Evolutionary conservation across 2,797 vertebrate species (phyloP).

Genomic region (Poeciliopsis presidionis): DNA sequence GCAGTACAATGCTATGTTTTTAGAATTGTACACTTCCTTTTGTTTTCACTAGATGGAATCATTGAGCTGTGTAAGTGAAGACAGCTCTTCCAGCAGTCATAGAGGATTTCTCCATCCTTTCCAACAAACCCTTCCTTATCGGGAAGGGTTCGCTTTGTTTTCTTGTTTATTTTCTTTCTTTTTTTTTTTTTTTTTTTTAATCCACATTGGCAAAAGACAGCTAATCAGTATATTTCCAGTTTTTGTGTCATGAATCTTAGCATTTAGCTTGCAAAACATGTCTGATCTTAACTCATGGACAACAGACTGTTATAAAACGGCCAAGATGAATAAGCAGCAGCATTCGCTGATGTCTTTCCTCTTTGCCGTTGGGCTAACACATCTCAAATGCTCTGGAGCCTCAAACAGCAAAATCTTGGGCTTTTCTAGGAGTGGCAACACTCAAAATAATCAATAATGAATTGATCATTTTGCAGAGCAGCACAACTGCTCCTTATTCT

Average conservation of each 20-base stretch:
- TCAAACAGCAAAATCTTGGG: not conserved
- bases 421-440: not conserved
- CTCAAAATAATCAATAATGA: too few species aligned
- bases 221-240: too few species aligned
- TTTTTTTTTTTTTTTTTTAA: too few species aligned
- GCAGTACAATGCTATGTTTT: not conserved
- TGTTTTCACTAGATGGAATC: constrained; percentile 13
- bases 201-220: not conserved
- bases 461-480: too few species aligned
- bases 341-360: not conserved
- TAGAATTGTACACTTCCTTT: not conserved
- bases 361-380: not conserved
- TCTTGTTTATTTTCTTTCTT: not conserved
- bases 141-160: too few species aligned
- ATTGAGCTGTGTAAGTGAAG: not conserved
- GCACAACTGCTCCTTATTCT: too few species aligned
- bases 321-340: too few species aligned
- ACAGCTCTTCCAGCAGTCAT: not conserved
- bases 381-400: not conserved
- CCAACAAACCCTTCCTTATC: not conserved
- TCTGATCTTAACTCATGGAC: too few species aligned
- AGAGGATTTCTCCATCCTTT: not conserved
- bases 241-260: not conserved
- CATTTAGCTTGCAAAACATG: not conserved
- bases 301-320: too few species aligned